These are phyloP conservation scores for Redunca redunca DNA, from an alignment of 2,113 vertebrate genomes.

Conservation along the genomic window DNA sequence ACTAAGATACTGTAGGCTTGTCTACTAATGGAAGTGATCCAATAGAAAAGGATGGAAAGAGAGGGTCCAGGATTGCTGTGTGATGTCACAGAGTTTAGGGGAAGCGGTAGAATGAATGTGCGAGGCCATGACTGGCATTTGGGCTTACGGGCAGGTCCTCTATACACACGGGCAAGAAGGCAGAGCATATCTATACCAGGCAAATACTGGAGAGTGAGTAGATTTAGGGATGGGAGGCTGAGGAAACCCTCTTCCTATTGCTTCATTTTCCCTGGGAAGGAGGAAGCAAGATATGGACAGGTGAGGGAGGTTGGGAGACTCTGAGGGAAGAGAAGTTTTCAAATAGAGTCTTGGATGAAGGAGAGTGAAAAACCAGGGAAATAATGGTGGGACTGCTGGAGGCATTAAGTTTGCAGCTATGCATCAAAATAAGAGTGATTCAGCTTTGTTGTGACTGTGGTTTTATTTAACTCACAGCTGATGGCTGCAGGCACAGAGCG, in stretches of 20 bases:
- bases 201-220: no score
- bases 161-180: not conserved
- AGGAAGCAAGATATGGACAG: not conserved
- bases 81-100: not conserved
- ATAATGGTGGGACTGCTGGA: not conserved
- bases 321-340: not conserved
- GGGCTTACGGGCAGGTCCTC: not conserved
- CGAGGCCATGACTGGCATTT: not conserved
- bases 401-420: not conserved
- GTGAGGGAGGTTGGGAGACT: not conserved
- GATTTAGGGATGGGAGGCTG: not conserved
- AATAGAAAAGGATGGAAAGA: not conserved
- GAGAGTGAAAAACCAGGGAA: not conserved
- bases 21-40: not conserved
- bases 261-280: not conserved
- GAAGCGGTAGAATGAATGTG: rapidly evolving
- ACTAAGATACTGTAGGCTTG: not conserved
- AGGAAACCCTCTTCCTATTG: not conserved
- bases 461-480: not conserved
- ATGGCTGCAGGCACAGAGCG: not conserved
- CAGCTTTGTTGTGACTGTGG: not conserved
- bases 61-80: not conserved
- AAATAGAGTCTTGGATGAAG: not conserved
- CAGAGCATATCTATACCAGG: not conserved
- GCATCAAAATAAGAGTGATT: not conserved